Conservation (phyloP, 2,797 vertebrate genomes). For the Catharus ustulatus region DNA sequence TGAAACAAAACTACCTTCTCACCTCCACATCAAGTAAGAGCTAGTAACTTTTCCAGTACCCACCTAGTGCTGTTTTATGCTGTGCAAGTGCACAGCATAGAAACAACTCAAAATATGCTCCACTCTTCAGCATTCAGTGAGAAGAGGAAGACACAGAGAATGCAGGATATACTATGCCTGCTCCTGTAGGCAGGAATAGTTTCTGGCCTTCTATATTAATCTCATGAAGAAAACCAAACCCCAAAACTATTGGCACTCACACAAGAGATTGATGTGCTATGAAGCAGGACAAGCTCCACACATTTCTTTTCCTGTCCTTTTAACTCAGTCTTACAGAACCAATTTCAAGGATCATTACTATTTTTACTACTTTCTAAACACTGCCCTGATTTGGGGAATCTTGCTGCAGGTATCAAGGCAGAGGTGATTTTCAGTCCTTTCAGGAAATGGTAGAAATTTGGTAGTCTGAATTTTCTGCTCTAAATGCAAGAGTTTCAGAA, state of each 20-base stretch:
- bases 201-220: constrained; percentile 41
- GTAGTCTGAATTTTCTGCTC: not conserved
- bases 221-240: not conserved
- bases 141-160: constrained; percentile 10
- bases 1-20: constrained; percentile 32
- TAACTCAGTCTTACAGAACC: constrained; percentile 3
- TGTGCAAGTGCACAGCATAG: not conserved
- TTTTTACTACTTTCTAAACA: constrained; percentile 12
- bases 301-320: not conserved
- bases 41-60: constrained; percentile 17
- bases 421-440: not conserved
- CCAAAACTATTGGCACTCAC: not conserved
- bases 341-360: not conserved
- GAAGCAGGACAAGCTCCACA: not conserved
- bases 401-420: not conserved
- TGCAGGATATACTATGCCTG: not conserved
- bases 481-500: not conserved
- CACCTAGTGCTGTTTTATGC: constrained; percentile 29
- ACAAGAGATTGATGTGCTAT: not conserved
- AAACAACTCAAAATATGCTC: not conserved
- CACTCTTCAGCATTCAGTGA: not conserved
- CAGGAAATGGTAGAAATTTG: not conserved
- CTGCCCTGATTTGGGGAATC: not conserved
- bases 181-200: constrained; percentile 20
- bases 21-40: constrained; percentile 1